Conservation (phyloP, 1,140 invertebrate genomes). For the Harlomillsia oculata region DNA sequence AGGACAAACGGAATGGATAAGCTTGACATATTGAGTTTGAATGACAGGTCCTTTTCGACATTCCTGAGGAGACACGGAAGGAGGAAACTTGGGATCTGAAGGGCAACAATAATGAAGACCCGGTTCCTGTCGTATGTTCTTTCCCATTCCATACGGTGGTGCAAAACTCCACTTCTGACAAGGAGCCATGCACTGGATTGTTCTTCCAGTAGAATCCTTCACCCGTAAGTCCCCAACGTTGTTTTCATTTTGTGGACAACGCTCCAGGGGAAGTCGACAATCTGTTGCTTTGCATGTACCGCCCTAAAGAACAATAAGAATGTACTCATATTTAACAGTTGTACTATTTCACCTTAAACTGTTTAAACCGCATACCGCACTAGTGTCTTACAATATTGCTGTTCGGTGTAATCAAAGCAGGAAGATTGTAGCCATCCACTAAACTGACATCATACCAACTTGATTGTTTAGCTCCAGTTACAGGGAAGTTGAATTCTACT, state of each 20-base stretch:
- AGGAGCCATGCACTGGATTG: slow-evolving; percentile 12
- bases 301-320: background rate
- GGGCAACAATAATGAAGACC: slow-evolving; percentile 20
- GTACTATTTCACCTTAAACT: too few relatives aligned
- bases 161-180: slow-evolving; percentile 12
- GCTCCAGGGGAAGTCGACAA: background rate
- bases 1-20: slow-evolving; percentile 18
- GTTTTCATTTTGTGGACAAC: slow-evolving; percentile 6
- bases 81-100: too few relatives aligned
- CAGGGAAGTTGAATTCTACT: slow-evolving; percentile 19
- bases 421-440: slow-evolving; percentile 24
- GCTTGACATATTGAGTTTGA: slow-evolving; percentile 16
- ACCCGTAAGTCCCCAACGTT: slow-evolving; percentile 11
- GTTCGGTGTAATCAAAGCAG: slow-evolving; percentile 16
- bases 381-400: background rate
- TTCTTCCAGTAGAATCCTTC: slow-evolving; percentile 8
- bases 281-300: slow-evolving; percentile 1
- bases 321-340: too few relatives aligned
- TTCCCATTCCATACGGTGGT: slow-evolving; percentile 10
- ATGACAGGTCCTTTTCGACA: slow-evolving; percentile 12
- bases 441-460: slow-evolving; percentile 18
- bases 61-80: slow-evolving; percentile 2
- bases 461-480: background rate
- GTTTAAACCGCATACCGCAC: too few relatives aligned
- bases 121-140: background rate